phyloP scores from a whole-genome alignment of 2,888 invertebrate species.

The Marasmarcha lunaedactyla region DNA sequence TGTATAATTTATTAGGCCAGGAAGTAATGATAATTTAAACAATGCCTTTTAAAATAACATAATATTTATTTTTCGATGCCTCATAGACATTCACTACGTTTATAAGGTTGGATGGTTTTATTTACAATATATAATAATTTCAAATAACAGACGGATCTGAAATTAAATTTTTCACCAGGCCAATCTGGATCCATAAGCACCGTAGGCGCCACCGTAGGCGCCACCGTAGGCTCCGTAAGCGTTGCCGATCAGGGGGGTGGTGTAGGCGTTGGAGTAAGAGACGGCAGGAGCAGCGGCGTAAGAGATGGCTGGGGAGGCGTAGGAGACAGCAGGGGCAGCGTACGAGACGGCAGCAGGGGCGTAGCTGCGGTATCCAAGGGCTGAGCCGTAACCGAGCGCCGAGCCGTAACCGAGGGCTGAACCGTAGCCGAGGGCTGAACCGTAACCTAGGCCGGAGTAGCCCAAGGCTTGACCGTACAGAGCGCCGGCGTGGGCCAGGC shows the following conservation, averaged over 20 bases:
- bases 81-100: too few species aligned
- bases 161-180: too few species aligned
- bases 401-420: constrained; percentile 10
- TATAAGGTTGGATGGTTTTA: too few species aligned
- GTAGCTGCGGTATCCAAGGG: neutral
- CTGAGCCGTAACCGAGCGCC: constrained; percentile 15
- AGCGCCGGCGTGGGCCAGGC: constrained; percentile 29
- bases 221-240: too few species aligned
- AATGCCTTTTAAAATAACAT: too few species aligned
- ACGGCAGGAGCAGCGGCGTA: neutral
- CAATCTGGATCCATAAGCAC: too few species aligned
- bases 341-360: constrained; percentile 22
- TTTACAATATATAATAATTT: too few species aligned
- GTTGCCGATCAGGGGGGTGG: neutral
- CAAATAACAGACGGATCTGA: too few species aligned
- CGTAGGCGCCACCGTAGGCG: too few species aligned
- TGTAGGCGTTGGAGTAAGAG: neutral
- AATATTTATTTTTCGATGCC: too few species aligned
- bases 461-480: constrained; percentile 11
- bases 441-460: constrained; percentile 15
- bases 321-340: constrained; percentile 20
- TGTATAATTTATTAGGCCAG: too few species aligned
- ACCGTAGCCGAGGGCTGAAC: constrained; percentile 13
- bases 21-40: too few species aligned
- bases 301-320: constrained; percentile 11